These are phyloP conservation scores for Thinocorus orbignyianus DNA, from an alignment of 2,113 vertebrate species.

Conservation along the genomic window DNA sequence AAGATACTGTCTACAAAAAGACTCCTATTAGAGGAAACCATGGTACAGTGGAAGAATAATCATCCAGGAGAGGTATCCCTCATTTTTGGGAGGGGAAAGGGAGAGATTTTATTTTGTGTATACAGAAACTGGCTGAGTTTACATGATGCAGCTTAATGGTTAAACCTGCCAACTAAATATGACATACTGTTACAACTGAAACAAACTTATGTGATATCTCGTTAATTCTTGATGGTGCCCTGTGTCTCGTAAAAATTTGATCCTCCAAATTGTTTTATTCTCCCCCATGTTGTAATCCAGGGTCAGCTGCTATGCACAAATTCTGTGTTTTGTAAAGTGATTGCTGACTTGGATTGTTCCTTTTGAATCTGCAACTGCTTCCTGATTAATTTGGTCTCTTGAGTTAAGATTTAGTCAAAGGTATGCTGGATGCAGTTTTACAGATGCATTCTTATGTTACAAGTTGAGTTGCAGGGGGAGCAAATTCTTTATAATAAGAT, in stretches of 20 bases:
- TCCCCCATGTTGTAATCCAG: slow-evolving; percentile 41
- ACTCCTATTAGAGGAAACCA: slow-evolving; percentile 47
- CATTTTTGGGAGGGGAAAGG: slow-evolving; percentile 72
- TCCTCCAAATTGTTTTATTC: neutral
- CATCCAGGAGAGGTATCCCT: slow-evolving; percentile 60
- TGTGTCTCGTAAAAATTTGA: slow-evolving; percentile 63
- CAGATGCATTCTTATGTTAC: slow-evolving; percentile 10
- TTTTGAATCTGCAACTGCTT: slow-evolving; percentile 59
- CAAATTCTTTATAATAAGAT: slow-evolving; percentile 37
- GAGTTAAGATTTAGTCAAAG: slow-evolving; percentile 38
- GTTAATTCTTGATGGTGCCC: slow-evolving; percentile 70
- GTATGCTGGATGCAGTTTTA: slow-evolving; percentile 21
- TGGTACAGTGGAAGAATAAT: slow-evolving; percentile 60
- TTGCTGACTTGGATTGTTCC: slow-evolving; percentile 59
- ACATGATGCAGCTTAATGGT: slow-evolving; percentile 76
- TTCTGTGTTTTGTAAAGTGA: slow-evolving; percentile 41
- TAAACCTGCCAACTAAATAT: slow-evolving; percentile 76
- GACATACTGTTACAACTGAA: slow-evolving; percentile 73
- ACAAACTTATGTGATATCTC: slow-evolving; percentile 72
- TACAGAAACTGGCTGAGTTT: slow-evolving; percentile 70
- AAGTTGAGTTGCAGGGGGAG: slow-evolving; percentile 48
- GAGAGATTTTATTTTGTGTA: slow-evolving; percentile 62
- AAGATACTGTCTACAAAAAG: slow-evolving; percentile 40
- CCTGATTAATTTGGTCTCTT: slow-evolving; percentile 45
- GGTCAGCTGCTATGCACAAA: slow-evolving; percentile 52